These are phyloP conservation scores for Ctena decussata DNA, from an alignment of 2,888 invertebrate genomes.

Conservation along the genomic window DNA sequence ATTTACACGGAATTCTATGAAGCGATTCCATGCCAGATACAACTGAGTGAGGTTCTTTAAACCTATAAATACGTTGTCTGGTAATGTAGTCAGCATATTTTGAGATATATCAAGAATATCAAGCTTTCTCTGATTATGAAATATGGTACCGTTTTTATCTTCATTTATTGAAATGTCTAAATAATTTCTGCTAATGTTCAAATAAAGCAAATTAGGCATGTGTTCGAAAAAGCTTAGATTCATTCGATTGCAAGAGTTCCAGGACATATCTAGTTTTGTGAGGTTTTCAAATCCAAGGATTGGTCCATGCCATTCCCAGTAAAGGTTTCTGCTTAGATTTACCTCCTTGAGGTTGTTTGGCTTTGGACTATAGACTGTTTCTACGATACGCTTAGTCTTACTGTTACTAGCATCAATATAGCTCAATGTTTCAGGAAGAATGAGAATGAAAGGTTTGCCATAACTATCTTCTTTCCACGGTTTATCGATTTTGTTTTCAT, in stretches of 20 bases:
- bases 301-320: slow-evolving; percentile 42
- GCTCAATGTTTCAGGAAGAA: background rate
- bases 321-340: slow-evolving; percentile 23
- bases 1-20: slow-evolving; percentile 28
- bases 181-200: slow-evolving; percentile 38
- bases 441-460: background rate
- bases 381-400: background rate
- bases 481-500: background rate
- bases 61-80: slow-evolving; percentile 28
- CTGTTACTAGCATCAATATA: background rate
- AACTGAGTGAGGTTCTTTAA: slow-evolving; percentile 19
- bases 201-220: background rate
- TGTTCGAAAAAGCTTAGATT: slow-evolving; percentile 11
- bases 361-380: background rate
- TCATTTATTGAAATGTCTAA: slow-evolving; percentile 15
- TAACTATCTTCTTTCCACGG: background rate
- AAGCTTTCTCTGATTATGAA: slow-evolving; percentile 24
- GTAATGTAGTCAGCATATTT: slow-evolving; percentile 36
- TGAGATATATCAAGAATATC: slow-evolving; percentile 24
- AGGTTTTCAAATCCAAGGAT: slow-evolving; percentile 25
- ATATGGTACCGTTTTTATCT: slow-evolving; percentile 42
- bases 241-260: slow-evolving; percentile 39
- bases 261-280: slow-evolving; percentile 30
- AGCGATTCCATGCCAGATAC: slow-evolving; percentile 35
- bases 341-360: slow-evolving; percentile 36